phyloP scores from a whole-genome alignment of 2,888 invertebrate species.

The Coenonympha arcania region DNA sequence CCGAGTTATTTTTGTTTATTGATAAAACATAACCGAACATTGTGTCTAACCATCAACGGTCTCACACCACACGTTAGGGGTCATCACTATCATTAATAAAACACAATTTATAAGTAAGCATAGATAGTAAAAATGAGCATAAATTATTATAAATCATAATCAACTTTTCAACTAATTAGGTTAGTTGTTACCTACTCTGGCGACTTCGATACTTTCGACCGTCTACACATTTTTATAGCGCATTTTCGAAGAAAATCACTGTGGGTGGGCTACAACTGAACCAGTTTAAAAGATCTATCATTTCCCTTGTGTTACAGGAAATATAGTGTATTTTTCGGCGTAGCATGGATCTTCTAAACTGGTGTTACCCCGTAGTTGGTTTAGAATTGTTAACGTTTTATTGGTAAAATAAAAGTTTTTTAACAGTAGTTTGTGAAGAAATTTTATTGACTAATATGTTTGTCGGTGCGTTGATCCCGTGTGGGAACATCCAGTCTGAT shows the following conservation, averaged over 20 bases:
- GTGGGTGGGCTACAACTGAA: slow-evolving; percentile 49
- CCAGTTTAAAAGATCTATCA: slow-evolving; percentile 20
- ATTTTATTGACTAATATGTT: slow-evolving; percentile 29
- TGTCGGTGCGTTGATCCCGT: slow-evolving; percentile 16
- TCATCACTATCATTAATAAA: not conserved
- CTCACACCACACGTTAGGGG: not conserved
- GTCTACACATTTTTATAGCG: slow-evolving; percentile 44
- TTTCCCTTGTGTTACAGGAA: slow-evolving; percentile 15
- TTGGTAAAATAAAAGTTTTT: slow-evolving; percentile 42
- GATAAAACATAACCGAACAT: too few species aligned
- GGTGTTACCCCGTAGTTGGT: slow-evolving; percentile 31
- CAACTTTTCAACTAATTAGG: slow-evolving; percentile 17
- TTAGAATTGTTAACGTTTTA: slow-evolving; percentile 45
- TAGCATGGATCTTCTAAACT: not conserved
- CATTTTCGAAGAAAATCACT: slow-evolving; percentile 46
- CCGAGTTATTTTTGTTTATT: too few species aligned
- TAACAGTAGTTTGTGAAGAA: slow-evolving; percentile 32
- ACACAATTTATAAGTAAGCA: too few species aligned
- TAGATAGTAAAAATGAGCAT: not conserved
- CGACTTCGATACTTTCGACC: slow-evolving; percentile 15
- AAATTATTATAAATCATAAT: slow-evolving; percentile 6
- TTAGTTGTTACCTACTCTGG: slow-evolving; percentile 8
- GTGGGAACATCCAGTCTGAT: slow-evolving; percentile 23
- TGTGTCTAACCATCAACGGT: not conserved
- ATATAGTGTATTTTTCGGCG: slow-evolving; percentile 29